Evolutionary conservation across 2,797 vertebrate species (phyloP), one percentile per base, ranked within the genome.

Genomic region (Numenius phaeopus): DNA sequence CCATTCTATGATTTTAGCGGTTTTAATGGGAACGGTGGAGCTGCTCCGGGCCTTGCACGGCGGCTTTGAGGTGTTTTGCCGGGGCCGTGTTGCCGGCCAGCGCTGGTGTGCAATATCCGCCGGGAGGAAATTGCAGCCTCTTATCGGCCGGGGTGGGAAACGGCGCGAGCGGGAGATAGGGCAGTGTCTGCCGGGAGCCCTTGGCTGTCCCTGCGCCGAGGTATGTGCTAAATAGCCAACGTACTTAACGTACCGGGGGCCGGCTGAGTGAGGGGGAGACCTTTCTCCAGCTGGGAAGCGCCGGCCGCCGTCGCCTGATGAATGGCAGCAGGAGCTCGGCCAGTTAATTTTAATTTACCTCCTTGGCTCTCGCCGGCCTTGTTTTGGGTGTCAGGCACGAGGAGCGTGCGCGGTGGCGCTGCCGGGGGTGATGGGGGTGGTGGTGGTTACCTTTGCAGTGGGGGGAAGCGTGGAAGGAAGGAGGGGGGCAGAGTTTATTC

Each of bases 181-280:
- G 39, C 17, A 23, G 46, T 2, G 67, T 14, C 27, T 2, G 21
- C 64, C 4, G 9, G 1, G 11, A 76, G 55, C 2, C 6, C 50
- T 17, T 2, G 26, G 26, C 72, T 5, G 21, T 8, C 52, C 29
- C 0, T 8, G 72, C 64, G 9, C 19, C 2, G 2, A 54, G 75
- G 34, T 6, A 4, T 22, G 75, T 17, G 59, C 72, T 37, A 3
- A 22, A 3, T 4, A 9, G 46, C 1, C 10, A 29, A 2, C 8
- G 54, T 2, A 26, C 29, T 10, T 6, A 1, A 11, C 0, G 27
- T 30, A 5, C 64, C 3, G 2, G 12, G 46, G 9, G 5, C 32
- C 27, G 14, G 37, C 58, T 70, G 84, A 14, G 29, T 46, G 32
- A 0, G 30, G 6, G 37, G 37, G 2, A 39, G 20, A 19, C 52